Base-by-base conservation (phyloP, 2,797 vertebrate genomes). In the Cercopithecus diana region DNA sequence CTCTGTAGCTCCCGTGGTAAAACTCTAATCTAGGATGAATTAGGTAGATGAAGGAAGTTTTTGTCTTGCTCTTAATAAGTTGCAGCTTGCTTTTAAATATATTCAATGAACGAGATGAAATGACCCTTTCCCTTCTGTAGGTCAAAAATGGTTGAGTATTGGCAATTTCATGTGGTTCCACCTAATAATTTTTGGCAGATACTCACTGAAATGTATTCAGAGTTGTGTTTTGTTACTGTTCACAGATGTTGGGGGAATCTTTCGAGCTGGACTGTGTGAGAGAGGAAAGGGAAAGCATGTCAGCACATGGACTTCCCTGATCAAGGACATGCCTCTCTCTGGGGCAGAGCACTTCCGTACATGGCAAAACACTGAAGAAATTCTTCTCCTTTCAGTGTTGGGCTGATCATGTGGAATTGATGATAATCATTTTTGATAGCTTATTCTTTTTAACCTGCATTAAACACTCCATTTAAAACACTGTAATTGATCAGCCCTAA, bases 321-420 rank as follows among this genome's bases (percentile, higher is more conserved):
- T 15, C 4, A 17, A 70, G 24, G 19, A 4, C 36, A 0, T 41
- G 7, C 24, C 28, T 72, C 26, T 73, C 45, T 75, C 4, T 41
- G 20, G 70, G 4, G 30, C 33, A 9, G 0, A 92, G 22, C 41
- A 5, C 28, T 22, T n/a, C 8, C 6, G 87, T 15, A 20, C 15
- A 0, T 5, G 22, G n/a, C 24, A 2, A 39, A 50, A 45, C 28
- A 8, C 28, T 2, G 7, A 52, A 4, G 52, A 58, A 50, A 39
- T 15, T 36, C 2, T 22, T 26, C 64, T 39, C 17, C n/a, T 41
- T 20, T 76, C 15, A 43, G 45, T 5, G 26, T 36, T 2, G 14
- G 73, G 12, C 28, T 45, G 22, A 26, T 39, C 3, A 1, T 55
- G 5, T 64, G 82, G 77, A 5, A 82, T 8, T 67, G n/a, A 12